A percentile compares a stretch with the other conserved stretches of the same genome.
Conservation (phyloP, 2,797 vertebrate genomes). For the Ceryle rudis region DNA sequence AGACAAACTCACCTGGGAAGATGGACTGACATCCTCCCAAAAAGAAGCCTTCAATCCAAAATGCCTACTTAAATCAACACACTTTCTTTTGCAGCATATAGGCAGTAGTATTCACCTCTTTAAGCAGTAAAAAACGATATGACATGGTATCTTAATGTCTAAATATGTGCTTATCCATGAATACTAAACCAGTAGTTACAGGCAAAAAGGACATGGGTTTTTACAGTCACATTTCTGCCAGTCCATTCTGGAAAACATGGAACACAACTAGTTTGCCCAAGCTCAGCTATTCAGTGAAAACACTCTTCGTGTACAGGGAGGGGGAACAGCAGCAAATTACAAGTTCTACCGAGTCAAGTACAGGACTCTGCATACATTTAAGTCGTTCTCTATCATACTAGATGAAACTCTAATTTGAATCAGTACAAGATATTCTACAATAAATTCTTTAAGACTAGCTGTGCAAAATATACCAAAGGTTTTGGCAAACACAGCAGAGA, state of each 20-base stretch:
- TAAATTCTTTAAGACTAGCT: not conserved
- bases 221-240: not conserved
- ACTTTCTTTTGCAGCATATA: not conserved
- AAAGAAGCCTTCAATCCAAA: not conserved
- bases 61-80: not conserved
- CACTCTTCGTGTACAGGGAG: not conserved
- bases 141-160: not conserved
- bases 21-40: not conserved
- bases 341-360: not conserved
- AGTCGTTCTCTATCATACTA: not conserved
- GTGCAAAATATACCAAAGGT: not conserved
- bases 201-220: not conserved
- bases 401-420: not conserved
- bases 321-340: not conserved
- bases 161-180: not conserved
- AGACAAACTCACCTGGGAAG: not conserved
- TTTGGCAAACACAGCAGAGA: not conserved
- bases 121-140: not conserved
- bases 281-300: not conserved
- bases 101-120: not conserved
- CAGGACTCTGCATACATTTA: not conserved
- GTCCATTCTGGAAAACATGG: not conserved
- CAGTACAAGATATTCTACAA: not conserved
- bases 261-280: not conserved
- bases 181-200: not conserved